These are phyloP conservation scores for Mirounga angustirostris DNA, from an alignment of 2,113 vertebrate species.

Conservation along the genomic window DNA sequence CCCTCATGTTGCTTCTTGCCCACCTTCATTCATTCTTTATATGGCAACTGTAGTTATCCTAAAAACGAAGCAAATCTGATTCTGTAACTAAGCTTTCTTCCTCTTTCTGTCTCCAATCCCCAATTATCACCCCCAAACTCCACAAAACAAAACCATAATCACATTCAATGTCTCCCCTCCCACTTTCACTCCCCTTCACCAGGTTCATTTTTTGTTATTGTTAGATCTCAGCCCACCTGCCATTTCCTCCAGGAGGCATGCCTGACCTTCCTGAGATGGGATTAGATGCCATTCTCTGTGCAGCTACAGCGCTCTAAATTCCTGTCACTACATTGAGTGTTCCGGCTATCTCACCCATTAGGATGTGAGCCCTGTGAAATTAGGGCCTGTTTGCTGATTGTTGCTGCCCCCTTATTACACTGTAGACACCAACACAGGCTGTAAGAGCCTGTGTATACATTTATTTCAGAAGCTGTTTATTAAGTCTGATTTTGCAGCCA, in stretches of 20 bases:
- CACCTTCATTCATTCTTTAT: not conserved
- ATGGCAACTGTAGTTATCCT: not conserved
- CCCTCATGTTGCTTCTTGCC: not conserved
- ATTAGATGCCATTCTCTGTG: not conserved
- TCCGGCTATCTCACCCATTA: not conserved
- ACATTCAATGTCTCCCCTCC: not conserved
- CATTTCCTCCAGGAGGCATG: not conserved
- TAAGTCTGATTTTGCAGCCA: not conserved
- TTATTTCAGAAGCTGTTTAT: not conserved
- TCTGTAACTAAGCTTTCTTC: not conserved
- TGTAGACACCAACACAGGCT: not conserved
- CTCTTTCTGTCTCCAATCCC: not conserved
- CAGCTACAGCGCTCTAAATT: not conserved
- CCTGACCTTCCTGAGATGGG: not conserved
- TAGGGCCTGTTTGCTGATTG: fast-evolving
- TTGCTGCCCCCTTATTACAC: not conserved
- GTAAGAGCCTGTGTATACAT: not conserved
- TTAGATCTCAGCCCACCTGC: not conserved
- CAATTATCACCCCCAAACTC: too few relatives aligned
- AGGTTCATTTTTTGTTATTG: not conserved
- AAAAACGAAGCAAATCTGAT: not conserved
- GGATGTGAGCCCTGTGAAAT: not conserved
- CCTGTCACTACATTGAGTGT: not conserved
- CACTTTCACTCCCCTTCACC: not conserved
- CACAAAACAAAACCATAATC: not conserved